Percentiles rank a stretch among this genome's conserved stretches.
phyloP scores from a whole-genome alignment of 2,888 invertebrate genomes.

The Drosophila villosipedis region DNA sequence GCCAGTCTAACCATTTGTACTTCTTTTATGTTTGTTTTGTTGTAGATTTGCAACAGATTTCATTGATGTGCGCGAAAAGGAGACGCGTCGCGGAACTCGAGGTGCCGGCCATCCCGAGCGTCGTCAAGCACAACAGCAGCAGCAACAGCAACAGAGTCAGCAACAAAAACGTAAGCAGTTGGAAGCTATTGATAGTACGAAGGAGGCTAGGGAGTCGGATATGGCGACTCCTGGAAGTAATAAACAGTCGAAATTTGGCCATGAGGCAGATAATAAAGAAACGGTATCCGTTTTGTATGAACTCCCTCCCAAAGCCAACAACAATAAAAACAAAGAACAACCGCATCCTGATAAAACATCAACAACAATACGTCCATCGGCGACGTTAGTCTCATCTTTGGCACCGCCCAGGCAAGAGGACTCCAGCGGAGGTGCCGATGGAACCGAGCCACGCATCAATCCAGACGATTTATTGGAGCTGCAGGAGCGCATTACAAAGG shows the following conservation, averaged over 20 bases:
- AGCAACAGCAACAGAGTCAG: slow-evolving; percentile 27
- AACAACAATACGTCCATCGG: slow-evolving; percentile 32
- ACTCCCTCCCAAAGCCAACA: slow-evolving; percentile 15
- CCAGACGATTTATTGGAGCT: slow-evolving; percentile 84
- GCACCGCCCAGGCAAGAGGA: slow-evolving; percentile 60
- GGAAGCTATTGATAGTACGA: slow-evolving; percentile 68
- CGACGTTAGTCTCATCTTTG: slow-evolving; percentile 49
- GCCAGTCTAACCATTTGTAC: background rate
- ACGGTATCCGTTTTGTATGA: slow-evolving; percentile 18
- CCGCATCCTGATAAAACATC: slow-evolving; percentile 22
- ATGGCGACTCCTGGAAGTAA: background rate
- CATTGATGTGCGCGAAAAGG: slow-evolving; percentile 96
- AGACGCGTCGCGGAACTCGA: slow-evolving; percentile 92
- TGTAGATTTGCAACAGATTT: slow-evolving; percentile 95
- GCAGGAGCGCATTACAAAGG: slow-evolving; percentile 85
- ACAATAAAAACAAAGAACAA: slow-evolving; percentile 26
- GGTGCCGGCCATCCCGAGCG: slow-evolving; percentile 86
- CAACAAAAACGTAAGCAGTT: slow-evolving; percentile 65
- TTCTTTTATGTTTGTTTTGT: background rate
- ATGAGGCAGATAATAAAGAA: slow-evolving; percentile 21
- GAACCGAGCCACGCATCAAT: slow-evolving; percentile 72
- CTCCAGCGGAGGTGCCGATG: slow-evolving; percentile 41
- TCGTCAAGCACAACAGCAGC: slow-evolving; percentile 24
- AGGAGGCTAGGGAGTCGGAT: slow-evolving; percentile 42
- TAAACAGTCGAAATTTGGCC: slow-evolving; percentile 14